These are phyloP conservation scores for Aldrovandia affinis DNA, from an alignment of 2,797 vertebrate species.

Conservation along the genomic window DNA sequence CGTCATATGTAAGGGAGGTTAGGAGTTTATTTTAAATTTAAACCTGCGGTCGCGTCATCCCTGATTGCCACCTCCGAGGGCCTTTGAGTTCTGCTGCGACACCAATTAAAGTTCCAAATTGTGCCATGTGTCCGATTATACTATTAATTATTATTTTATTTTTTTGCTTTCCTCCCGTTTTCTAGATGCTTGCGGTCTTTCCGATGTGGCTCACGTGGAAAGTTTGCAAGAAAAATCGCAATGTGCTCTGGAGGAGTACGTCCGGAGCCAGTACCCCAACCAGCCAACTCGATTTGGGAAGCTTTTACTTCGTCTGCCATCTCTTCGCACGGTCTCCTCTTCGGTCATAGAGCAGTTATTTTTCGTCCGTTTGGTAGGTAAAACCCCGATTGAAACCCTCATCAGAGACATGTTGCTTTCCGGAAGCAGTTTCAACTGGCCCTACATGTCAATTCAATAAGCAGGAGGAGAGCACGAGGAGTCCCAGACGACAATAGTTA, in stretches of 20 bases:
- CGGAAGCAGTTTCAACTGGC: slow-evolving; percentile 99
- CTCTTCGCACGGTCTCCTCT: slow-evolving; percentile 94
- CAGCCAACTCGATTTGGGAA: slow-evolving; percentile 96
- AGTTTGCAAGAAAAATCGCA: slow-evolving; percentile 98
- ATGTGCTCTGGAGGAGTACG: slow-evolving; percentile 96
- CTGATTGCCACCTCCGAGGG: background rate
- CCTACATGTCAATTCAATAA: slow-evolving; percentile 94
- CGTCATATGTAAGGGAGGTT: background rate
- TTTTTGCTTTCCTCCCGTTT: slow-evolving; percentile 64
- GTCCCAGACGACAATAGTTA: slow-evolving; percentile 81
- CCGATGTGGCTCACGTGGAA: slow-evolving; percentile 92
- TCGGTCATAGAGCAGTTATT: slow-evolving; percentile 99
- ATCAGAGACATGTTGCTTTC: slow-evolving; percentile 98
- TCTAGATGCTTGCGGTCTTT: slow-evolving; percentile 94
- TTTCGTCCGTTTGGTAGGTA: slow-evolving; percentile 98
- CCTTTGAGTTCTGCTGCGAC: background rate
- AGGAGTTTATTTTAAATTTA: background rate
- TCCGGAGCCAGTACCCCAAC: slow-evolving; percentile 96
- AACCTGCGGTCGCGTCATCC: background rate
- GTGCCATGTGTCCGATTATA: slow-evolving; percentile 62
- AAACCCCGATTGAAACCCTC: slow-evolving; percentile 97
- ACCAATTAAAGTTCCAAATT: background rate
- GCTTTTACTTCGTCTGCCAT: slow-evolving; percentile 93
- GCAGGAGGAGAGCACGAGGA: slow-evolving; percentile 41
- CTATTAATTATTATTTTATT: slow-evolving; percentile 45